A percentile compares a stretch with the other conserved stretches of the same genome.
Evolutionary conservation across 2,888 invertebrate genomes (phyloP).

Genomic region (Flexamia atlantica): DNA sequence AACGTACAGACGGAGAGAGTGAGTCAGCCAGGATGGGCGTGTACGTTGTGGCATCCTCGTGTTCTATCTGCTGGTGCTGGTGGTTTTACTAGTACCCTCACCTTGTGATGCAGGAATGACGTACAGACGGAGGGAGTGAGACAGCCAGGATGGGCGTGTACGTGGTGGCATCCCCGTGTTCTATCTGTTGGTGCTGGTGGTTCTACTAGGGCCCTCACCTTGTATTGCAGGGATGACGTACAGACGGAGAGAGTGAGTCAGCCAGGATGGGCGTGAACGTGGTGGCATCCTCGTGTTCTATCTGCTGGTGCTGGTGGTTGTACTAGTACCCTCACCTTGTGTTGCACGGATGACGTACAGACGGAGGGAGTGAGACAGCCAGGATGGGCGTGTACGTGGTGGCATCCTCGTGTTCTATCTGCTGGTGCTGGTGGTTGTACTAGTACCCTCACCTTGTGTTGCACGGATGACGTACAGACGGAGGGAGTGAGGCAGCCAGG

Average conservation of each 20-base stretch:
- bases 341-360: too few relatives aligned
- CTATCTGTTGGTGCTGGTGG: conserved; percentile 6
- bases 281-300: conserved; percentile 69
- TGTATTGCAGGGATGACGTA: too few relatives aligned
- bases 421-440: conserved; percentile 79
- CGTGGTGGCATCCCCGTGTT: conserved; percentile 75
- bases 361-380: background rate
- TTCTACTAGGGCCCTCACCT: background rate
- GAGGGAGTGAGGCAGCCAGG: conserved; percentile 71
- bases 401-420: conserved; percentile 83
- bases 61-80: conserved; percentile 82
- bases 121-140: background rate
- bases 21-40: conserved; percentile 72
- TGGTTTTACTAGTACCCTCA: conserved; percentile 74
- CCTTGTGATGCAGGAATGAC: background rate
- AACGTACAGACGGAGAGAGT: background rate
- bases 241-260: background rate
- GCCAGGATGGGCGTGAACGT: conserved; percentile 75
- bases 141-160: conserved; percentile 75
- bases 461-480: too few relatives aligned
- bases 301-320: too few relatives aligned
- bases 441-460: too few relatives aligned
- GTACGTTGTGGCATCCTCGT: conserved; percentile 80
- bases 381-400: conserved; percentile 77
- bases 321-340: conserved; percentile 70